These are phyloP conservation scores for Panopea generosa DNA, from an alignment of 2,888 invertebrate genomes.

Conservation along the genomic window DNA sequence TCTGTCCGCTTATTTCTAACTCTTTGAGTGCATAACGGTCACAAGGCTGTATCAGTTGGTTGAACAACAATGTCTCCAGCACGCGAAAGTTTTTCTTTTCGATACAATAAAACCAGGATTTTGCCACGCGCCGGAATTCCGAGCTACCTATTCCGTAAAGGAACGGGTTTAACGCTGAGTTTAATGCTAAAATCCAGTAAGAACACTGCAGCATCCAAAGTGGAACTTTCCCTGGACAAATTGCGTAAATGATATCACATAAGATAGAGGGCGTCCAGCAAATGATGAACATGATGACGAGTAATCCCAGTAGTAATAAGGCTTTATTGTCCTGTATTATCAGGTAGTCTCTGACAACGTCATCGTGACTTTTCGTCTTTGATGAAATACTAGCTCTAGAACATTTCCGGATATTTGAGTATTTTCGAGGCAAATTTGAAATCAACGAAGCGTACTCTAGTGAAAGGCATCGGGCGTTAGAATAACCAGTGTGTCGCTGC, in stretches of 20 bases:
- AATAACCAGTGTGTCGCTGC: conserved; percentile 13
- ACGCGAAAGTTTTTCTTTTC: conserved; percentile 52
- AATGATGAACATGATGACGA: conserved; percentile 73
- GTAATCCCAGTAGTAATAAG: conserved; percentile 71
- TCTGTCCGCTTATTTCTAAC: conserved; percentile 10
- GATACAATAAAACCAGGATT: conserved; percentile 44
- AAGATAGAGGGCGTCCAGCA: conserved; percentile 78
- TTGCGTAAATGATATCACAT: conserved; percentile 65
- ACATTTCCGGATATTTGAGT: conserved; percentile 29
- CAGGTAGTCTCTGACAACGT: conserved; percentile 75
- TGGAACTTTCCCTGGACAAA: conserved; percentile 60
- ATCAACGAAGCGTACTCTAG: conserved; percentile 34
- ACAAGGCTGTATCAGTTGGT: conserved; percentile 36
- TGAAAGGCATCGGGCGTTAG: conserved; percentile 30
- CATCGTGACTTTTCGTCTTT: conserved; percentile 64
- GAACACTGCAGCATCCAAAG: conserved; percentile 62
- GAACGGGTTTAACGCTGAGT: conserved; percentile 78
- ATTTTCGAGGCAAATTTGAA: conserved; percentile 32
- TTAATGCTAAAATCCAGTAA: conserved; percentile 73
- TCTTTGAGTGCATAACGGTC: conserved; percentile 41
- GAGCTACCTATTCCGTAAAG: conserved; percentile 77
- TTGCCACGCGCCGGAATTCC: conserved; percentile 72
- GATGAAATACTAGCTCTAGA: conserved; percentile 47
- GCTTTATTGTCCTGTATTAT: conserved; percentile 80
- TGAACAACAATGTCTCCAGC: conserved; percentile 63